phyloP scores from a whole-genome alignment of 2,888 invertebrate genomes.

The Chorisops tibialis region DNA sequence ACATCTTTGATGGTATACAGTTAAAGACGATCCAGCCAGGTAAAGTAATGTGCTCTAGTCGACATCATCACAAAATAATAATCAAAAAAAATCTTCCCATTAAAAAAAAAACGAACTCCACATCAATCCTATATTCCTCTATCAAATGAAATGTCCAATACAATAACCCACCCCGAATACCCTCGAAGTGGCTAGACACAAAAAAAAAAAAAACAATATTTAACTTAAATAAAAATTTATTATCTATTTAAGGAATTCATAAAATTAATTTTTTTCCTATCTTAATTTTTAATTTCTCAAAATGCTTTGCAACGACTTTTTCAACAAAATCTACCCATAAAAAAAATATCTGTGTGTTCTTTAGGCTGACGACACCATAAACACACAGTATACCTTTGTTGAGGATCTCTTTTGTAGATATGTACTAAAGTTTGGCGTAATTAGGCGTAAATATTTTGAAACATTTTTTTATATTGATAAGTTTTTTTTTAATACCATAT shows the following conservation, averaged over 20 bases:
- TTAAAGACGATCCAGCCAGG: slow-evolving; percentile 29
- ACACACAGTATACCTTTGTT: slow-evolving; percentile 29
- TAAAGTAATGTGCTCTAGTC: slow-evolving; percentile 36
- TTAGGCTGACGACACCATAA: slow-evolving; percentile 24
- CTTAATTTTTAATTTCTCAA: slow-evolving; percentile 21
- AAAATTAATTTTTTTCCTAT: slow-evolving; percentile 15
- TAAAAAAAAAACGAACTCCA: slow-evolving; percentile 1
- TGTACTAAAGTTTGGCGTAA: neutral
- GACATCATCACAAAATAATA: slow-evolving; percentile 21
- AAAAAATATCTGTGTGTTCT: slow-evolving; percentile 27
- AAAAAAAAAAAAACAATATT: slow-evolving; percentile 6
- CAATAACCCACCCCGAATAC: slow-evolving; percentile 4
- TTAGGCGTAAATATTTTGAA: slow-evolving; percentile 28
- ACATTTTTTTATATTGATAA: too few relatives aligned
- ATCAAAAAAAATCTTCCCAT: slow-evolving; percentile 5
- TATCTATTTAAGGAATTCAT: slow-evolving; percentile 20
- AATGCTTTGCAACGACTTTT: neutral
- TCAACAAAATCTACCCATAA: neutral
- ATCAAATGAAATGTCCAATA: neutral
- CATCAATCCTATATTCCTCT: slow-evolving; percentile 4
- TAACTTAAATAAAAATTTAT: slow-evolving; percentile 17
- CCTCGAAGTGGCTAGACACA: slow-evolving; percentile 30
- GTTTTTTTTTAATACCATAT: too few relatives aligned
- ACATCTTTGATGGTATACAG: slow-evolving; percentile 14
- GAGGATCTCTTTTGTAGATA: slow-evolving; percentile 32